Evolutionary conservation across 1,140 invertebrate species (phyloP).

Genomic region (Drosophila prosaltans): DNA sequence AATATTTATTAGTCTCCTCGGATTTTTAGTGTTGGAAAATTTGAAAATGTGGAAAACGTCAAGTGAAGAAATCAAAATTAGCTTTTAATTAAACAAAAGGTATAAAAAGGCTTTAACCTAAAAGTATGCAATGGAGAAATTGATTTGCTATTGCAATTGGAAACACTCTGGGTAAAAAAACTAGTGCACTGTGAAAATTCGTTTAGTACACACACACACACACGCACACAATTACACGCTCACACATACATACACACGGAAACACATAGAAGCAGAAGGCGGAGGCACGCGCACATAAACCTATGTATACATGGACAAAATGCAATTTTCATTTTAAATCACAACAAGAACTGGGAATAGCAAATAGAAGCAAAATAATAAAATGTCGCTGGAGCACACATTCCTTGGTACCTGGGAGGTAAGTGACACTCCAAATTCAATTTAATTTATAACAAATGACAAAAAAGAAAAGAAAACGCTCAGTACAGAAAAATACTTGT

Average conservation of each 20-base stretch:
- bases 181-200: conserved; percentile 19
- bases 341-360: conserved; percentile 11
- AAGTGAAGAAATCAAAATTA: conserved; percentile 13
- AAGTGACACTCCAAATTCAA: background rate
- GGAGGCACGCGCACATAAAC: conserved; percentile 6
- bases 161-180: background rate
- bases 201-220: conserved; percentile 37
- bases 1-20: too few relatives aligned
- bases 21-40: too few relatives aligned
- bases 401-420: conserved; percentile 82
- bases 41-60: background rate
- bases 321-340: conserved; percentile 32
- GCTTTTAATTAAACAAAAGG: conserved; percentile 6
- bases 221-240: conserved; percentile 53
- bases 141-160: background rate
- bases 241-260: background rate
- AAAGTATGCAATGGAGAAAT: conserved; percentile 3
- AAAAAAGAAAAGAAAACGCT: too few relatives aligned
- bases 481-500: background rate
- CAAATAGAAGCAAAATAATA: conserved; percentile 3
- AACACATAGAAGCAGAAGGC: conserved; percentile 5
- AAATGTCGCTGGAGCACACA: conserved; percentile 69
- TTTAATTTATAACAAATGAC: too few relatives aligned
- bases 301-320: conserved; percentile 19
- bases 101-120: conserved; percentile 1